phyloP scores from a whole-genome alignment of 2,888 invertebrate species.

The Heliconius erato region DNA sequence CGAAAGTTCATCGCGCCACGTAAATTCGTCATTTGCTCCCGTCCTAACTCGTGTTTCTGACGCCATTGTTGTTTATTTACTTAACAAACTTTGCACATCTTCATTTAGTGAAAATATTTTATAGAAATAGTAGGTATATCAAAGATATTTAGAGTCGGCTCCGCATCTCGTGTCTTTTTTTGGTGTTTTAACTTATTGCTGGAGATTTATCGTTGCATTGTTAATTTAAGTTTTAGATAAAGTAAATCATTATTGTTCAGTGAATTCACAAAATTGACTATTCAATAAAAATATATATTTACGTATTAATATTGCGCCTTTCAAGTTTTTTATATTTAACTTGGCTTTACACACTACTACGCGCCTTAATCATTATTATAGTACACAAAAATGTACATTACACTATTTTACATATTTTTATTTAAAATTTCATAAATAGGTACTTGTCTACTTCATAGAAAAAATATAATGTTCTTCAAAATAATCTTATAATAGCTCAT shows the following conservation, averaged over 20 bases:
- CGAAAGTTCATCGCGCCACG: slow-evolving; percentile 48
- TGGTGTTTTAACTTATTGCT: not conserved
- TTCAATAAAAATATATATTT: no score
- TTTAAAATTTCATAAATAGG: not conserved
- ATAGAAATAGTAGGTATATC: not conserved
- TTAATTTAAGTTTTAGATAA: no score
- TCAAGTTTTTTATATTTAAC: no score
- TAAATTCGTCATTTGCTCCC: slow-evolving; percentile 55
- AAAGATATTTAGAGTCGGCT: no score
- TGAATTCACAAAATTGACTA: not conserved
- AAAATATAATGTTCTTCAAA: not conserved
- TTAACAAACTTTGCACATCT: not conserved
- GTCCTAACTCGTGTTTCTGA: slow-evolving; percentile 15
- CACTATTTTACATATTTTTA: not conserved
- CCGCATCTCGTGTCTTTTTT: not conserved
- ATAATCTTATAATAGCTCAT: slow-evolving; percentile 16
- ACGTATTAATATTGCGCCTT: no score
- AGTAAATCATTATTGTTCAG: not conserved
- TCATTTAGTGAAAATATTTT: slow-evolving; percentile 10
- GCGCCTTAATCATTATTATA: not conserved
- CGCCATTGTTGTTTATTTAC: slow-evolving; percentile 32
- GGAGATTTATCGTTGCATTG: not conserved
- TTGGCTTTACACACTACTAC: no score
- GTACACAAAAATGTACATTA: not conserved
- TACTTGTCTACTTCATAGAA: slow-evolving; percentile 1